Base-by-base conservation (phyloP, 2,113 vertebrate species). In the Mastomys natalensis region DNA sequence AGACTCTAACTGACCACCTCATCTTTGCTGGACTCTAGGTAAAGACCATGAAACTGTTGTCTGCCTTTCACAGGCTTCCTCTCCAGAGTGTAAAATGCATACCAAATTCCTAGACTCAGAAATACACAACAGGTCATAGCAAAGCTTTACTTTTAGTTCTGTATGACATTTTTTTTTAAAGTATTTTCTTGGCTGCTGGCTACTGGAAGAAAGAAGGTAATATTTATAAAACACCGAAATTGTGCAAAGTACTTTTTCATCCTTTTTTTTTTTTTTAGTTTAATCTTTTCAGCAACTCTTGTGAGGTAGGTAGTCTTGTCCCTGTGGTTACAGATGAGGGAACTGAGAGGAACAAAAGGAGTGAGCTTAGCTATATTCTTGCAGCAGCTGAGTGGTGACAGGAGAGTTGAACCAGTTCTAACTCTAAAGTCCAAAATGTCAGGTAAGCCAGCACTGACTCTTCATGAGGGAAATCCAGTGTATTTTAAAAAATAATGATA, bases 231-330 rank as follows among this genome's bases (percentile, higher is more conserved):
- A 87, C 0, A 55, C 40, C 11, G n/a, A 68, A 16, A 51, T 55
- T 51, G 60, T 26, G 2, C 87, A 72, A 89, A n/a, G 26, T 34
- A 48, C 2, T 48, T 95, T 87, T 86, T 62, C 31, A 55, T 87
- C 48, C 37, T 12, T 91, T 93, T 40, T 45, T 87, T 78, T 93
- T 78, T 93, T 40, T 45, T 82, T 68, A 87, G 43, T 66, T 88
- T 66, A 80, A 88, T 48, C 31, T 43, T 84, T 91, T 82, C 60
- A 62, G 1, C 4, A 62, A n/a, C 51, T 66, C 72, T 74, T 40
- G 0, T 73, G 60, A 78, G 10, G 43, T 81, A 77, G 45, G 80
- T 84, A 21, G 60, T 43, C 60, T 58, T 91, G 45, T 62, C 17
- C 60, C 58, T 13, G n/a, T 70, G 78, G 64, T 89, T 84, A 45